Evolutionary conservation across 1,140 invertebrate species (phyloP).

Genomic region (Polypedilum pembai): DNA sequence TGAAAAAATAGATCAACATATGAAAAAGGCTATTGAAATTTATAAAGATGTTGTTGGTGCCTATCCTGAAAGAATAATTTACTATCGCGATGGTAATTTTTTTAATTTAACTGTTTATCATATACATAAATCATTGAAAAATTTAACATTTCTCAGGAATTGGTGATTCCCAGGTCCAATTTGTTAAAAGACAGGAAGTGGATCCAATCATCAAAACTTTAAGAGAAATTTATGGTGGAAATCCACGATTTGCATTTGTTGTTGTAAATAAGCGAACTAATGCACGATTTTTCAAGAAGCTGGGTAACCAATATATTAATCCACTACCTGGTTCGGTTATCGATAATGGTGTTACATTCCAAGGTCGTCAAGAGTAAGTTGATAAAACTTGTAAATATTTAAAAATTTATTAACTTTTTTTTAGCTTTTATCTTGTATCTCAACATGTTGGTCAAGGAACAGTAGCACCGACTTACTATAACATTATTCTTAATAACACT

Average conservation of each 20-base stretch:
- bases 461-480: neutral
- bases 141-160: too few relatives aligned
- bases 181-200: conserved; percentile 46
- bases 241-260: conserved; percentile 59
- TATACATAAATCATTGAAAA: too few relatives aligned
- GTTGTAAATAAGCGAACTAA: conserved; percentile 66
- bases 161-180: conserved; percentile 73
- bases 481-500: neutral
- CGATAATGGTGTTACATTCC: conserved; percentile 75
- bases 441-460: neutral
- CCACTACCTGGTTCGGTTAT: conserved; percentile 79
- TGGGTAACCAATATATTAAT: conserved; percentile 32
- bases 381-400: neutral
- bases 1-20: neutral
- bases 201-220: conserved; percentile 50
- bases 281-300: conserved; percentile 53
- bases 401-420: neutral
- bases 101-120: too few relatives aligned
- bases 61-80: neutral
- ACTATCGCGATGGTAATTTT: neutral
- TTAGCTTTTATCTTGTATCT: neutral
- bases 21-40: neutral
- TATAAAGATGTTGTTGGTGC: neutral
- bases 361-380: conserved; percentile 48
- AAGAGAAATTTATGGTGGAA: conserved; percentile 44